These are phyloP conservation scores for zebrafish (Danio rerio) DNA, from an alignment of 2,113 vertebrate species.

Conservation along the genomic window GRCz12tu NC_133178.1:22867001-22867500, in stretches of 20 bases:
- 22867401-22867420: too few relatives aligned
- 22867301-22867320: too few relatives aligned
- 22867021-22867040: constrained; percentile 49
- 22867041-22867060: constrained; percentile 43
- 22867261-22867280: background rate
- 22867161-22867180: background rate
- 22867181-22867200: background rate
- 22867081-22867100: constrained; percentile 15
- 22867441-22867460: too few relatives aligned
- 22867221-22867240: background rate
- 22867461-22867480: too few relatives aligned
- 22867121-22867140: background rate
- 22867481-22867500: too few relatives aligned
- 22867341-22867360: too few relatives aligned
- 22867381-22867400: too few relatives aligned
- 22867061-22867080: constrained; percentile 23
- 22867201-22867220: background rate
- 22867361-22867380: too few relatives aligned
- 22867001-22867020: constrained; percentile 57
- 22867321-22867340: too few relatives aligned
- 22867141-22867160: background rate
- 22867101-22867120: background rate
- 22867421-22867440: too few relatives aligned
- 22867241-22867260: background rate
- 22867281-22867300: background rate